Percentiles rank a stretch among this genome's conserved stretches.
These are phyloP conservation scores for Trididemnum miniatum DNA, from an alignment of 23 tunicate genomes.

Conservation along the genomic window DNA sequence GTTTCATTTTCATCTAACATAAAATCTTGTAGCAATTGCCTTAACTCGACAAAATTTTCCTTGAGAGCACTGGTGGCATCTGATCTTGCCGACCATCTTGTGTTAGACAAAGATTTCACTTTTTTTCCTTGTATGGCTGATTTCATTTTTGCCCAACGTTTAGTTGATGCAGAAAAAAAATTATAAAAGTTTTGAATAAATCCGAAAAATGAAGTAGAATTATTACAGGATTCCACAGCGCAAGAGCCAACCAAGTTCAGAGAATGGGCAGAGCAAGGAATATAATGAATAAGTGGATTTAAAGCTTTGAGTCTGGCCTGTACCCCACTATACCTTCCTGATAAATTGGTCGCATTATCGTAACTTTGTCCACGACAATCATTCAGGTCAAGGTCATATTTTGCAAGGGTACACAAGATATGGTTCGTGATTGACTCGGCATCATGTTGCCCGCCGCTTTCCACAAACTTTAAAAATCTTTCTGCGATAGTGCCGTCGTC, in stretches of 20 bases:
- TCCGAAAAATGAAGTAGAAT: background rate
- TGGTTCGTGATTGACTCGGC: slow-evolving; percentile 6
- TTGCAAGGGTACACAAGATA: slow-evolving; percentile 1
- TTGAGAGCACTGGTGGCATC: slow-evolving; percentile 25
- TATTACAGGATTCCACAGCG: slow-evolving; percentile 1
- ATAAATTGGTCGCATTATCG: slow-evolving; percentile 19
- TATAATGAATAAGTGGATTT: background rate
- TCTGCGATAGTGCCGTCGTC: slow-evolving; percentile 28
- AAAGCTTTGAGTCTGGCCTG: slow-evolving; percentile 14
- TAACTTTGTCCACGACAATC: slow-evolving; percentile 23
- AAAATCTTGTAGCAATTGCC: slow-evolving; percentile 31
- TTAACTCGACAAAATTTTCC: slow-evolving; percentile 21
- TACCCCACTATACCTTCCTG: background rate
- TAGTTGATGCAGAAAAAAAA: slow-evolving; percentile 33
- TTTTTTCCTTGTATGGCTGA: slow-evolving; percentile 27
- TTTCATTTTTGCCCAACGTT: slow-evolving; percentile 26
- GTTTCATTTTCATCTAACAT: slow-evolving; percentile 18
- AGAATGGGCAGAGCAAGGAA: slow-evolving; percentile 29
- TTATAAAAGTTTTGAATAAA: slow-evolving; percentile 12
- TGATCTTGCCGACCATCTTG: slow-evolving; percentile 31
- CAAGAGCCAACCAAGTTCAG: background rate
- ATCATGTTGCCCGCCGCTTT: slow-evolving; percentile 1
- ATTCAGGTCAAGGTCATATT: background rate
- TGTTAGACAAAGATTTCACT: slow-evolving; percentile 30
- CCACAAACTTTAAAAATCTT: slow-evolving; percentile 5